Base-by-base conservation (phyloP, 2,113 vertebrate genomes). In the Tachysurus vachellii region DNA sequence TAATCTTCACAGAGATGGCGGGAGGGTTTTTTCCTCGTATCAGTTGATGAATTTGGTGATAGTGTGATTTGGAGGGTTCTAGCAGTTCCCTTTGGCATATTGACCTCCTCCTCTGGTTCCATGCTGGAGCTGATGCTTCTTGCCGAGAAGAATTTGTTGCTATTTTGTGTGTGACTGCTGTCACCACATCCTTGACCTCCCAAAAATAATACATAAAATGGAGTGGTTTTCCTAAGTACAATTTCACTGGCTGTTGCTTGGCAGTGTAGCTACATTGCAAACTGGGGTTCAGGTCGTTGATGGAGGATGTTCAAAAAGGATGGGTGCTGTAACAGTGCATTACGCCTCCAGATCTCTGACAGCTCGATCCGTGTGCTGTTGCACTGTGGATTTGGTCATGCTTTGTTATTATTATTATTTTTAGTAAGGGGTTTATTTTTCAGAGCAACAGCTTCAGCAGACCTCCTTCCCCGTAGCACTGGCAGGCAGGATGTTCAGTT, bases 401-500 rank as follows among this genome's bases (percentile, higher is more conserved):
- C 89, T 88, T 87, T 81, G 42, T 81, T 42, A 81, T 80, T 77
- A 53, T 77, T 75, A 68, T 12, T 68, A 9, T 89, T 90, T 82
- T 83, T 83, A 59, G 85, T 82, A 73, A 90, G 85, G 85, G 87
- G 73, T 84, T 84, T 28, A 31, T 79, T 71, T 94, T 94, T 90
- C 88, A 89, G 88, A 91, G 61, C 84, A 16, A 64, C 77, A 61
- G 86, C 42, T 89, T 98, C 96, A 99, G 96, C 97, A 99, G 95
- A 99, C 98, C 96, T 99, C 98, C 95, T 99, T 99, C 94, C 98
- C 97, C 66, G 98, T 91, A 91, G 95, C 95, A 92, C 94, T 96
- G 31, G 96, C 90, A n/a, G 97, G 97, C 94, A 99, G 96, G 93
- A 99, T 97, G 95, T 98, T 99, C 90, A 99, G 97, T 95, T 99